phyloP scores from a whole-genome alignment of 2,797 vertebrate genomes.

The Acanthurus leucopareius region DNA sequence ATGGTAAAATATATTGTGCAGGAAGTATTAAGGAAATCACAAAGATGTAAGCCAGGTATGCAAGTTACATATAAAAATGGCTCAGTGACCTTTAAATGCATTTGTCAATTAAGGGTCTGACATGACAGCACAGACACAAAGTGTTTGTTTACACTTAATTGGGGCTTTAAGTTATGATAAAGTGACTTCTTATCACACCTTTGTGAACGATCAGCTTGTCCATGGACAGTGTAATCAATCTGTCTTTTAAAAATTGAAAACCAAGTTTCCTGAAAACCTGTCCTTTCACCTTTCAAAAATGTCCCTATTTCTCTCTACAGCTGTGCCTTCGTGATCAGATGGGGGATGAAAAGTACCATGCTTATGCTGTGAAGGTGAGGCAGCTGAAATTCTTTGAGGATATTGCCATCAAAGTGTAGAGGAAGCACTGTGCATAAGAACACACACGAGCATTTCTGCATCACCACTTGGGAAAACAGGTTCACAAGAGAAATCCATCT shows the following conservation, averaged over 20 bases:
- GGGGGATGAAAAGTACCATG: constrained; percentile 91
- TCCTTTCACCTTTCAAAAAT: constrained; percentile 3
- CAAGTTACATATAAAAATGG: not conserved
- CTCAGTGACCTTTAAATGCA: not conserved
- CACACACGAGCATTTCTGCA: not conserved
- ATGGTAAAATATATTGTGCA: not conserved
- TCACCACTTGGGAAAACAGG: not conserved
- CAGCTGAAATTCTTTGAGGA: constrained; percentile 98
- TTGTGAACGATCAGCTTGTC: not conserved
- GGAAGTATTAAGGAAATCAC: not conserved
- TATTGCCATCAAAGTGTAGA: constrained; percentile 80
- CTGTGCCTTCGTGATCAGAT: constrained; percentile 88
- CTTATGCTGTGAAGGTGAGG: constrained; percentile 92
- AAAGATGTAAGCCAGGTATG: not conserved
- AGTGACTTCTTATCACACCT: not conserved
- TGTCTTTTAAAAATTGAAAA: not conserved
- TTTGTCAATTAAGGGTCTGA: not conserved
- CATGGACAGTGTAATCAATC: not conserved
- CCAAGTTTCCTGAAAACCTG: too few species aligned
- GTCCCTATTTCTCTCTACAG: constrained; percentile 76
- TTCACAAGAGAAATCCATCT: not conserved
- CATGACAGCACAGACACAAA: not conserved
- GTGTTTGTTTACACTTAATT: not conserved
- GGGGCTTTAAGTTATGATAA: not conserved
- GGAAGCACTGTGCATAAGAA: not conserved